These are phyloP conservation scores for Anthophora plumipes DNA, from an alignment of 2,888 invertebrate genomes.

Conservation along the genomic window DNA sequence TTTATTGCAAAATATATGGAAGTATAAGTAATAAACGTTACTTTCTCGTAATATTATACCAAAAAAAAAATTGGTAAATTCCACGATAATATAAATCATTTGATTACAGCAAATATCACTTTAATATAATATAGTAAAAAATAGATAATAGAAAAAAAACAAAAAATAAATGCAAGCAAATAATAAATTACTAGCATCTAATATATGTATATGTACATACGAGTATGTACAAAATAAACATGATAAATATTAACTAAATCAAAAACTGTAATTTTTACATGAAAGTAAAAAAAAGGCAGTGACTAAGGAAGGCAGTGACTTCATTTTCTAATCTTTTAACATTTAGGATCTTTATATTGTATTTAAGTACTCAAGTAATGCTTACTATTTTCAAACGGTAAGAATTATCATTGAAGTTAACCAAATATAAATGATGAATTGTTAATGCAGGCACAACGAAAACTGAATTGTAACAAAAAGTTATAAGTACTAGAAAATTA, in stretches of 20 bases:
- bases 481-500: constrained; percentile 22
- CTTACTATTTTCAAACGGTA: constrained; percentile 27
- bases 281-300: constrained; percentile 48
- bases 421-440: constrained; percentile 16
- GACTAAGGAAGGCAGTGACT: constrained; percentile 46
- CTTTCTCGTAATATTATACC: constrained; percentile 40
- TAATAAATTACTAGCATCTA: constrained; percentile 68
- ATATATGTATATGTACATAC: constrained; percentile 55
- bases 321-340: background rate
- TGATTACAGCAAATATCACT: constrained; percentile 63
- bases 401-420: constrained; percentile 13
- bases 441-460: constrained; percentile 26
- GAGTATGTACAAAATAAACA: constrained; percentile 41
- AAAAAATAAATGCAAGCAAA: constrained; percentile 50
- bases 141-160: constrained; percentile 29
- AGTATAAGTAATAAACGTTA: constrained; percentile 44
- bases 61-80: constrained; percentile 53
- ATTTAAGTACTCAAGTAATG: constrained; percentile 29
- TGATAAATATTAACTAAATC: constrained; percentile 55
- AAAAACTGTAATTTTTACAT: constrained; percentile 32
- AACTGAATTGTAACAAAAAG: constrained; percentile 8
- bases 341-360: constrained; percentile 10
- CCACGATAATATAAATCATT: constrained; percentile 49
- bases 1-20: constrained; percentile 41
- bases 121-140: too few relatives aligned